phyloP scores from a whole-genome alignment of 2,888 invertebrate species.

The Epirrita christyi region DNA sequence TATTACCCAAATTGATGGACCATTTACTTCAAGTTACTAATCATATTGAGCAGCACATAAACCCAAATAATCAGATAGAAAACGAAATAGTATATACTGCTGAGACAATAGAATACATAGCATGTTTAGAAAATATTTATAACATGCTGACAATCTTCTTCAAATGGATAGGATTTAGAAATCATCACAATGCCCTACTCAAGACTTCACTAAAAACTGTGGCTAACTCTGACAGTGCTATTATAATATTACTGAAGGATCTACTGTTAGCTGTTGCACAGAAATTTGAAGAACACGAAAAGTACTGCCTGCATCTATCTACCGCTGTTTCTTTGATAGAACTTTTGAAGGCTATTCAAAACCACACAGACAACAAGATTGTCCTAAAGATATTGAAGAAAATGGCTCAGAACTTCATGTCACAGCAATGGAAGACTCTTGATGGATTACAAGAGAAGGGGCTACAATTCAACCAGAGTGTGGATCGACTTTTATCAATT shows the following conservation, averaged over 20 bases:
- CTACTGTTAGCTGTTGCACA: conserved; percentile 63
- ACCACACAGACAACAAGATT: conserved; percentile 66
- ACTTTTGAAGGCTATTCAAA: conserved; percentile 77
- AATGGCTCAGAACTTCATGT: conserved; percentile 80
- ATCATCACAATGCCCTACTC: conserved; percentile 64
- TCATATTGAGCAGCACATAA: conserved; percentile 54
- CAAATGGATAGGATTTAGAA: conserved; percentile 87
- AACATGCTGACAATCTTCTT: conserved; percentile 84
- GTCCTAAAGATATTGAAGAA: conserved; percentile 73
- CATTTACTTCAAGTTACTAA: conserved; percentile 60
- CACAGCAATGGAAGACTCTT: conserved; percentile 87
- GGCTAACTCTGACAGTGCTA: conserved; percentile 51
- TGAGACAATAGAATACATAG: conserved; percentile 59
- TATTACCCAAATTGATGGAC: conserved; percentile 63
- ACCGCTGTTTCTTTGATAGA: conserved; percentile 83
- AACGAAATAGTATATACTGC: conserved; percentile 50
- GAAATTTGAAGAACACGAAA: conserved; percentile 73
- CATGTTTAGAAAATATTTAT: conserved; percentile 83
- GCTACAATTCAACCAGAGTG: conserved; percentile 85
- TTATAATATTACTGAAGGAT: conserved; percentile 60
- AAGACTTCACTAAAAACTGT: conserved; percentile 71
- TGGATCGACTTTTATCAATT: conserved; percentile 87
- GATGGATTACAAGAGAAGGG: conserved; percentile 88
- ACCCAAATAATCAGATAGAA: conserved; percentile 50
- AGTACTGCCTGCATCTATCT: conserved; percentile 81